These are phyloP conservation scores for Chloroceryle inda DNA, from an alignment of 2,797 vertebrate genomes.

Conservation along the genomic window DNA sequence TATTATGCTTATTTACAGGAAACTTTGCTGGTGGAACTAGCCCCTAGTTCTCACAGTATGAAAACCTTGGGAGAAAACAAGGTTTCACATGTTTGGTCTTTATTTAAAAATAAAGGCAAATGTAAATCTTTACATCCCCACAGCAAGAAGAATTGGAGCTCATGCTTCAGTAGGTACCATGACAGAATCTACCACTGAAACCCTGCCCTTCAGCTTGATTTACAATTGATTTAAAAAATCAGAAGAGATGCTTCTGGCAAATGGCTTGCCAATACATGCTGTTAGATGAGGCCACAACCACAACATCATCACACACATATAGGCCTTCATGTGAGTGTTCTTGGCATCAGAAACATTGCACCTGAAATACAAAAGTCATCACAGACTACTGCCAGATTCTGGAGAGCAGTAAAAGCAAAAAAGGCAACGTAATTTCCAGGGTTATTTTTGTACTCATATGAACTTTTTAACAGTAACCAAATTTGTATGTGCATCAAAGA, in stretches of 20 bases:
- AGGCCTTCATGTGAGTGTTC: background rate
- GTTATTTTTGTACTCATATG: fast-evolving
- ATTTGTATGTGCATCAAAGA: fast-evolving
- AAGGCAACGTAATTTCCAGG: background rate
- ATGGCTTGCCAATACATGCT: background rate
- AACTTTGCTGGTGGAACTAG: background rate
- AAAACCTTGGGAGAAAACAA: background rate
- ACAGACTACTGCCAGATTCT: background rate
- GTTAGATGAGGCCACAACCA: background rate
- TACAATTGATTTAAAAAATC: background rate
- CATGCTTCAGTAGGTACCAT: background rate
- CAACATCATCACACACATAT: background rate
- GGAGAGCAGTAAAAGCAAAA: background rate
- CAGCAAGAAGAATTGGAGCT: background rate
- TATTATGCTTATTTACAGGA: background rate
- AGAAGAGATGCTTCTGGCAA: background rate
- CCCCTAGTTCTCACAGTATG: background rate
- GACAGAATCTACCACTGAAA: background rate
- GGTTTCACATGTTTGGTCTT: background rate
- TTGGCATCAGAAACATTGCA: background rate
- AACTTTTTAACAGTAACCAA: background rate
- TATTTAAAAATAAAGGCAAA: background rate
- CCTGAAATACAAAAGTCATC: background rate
- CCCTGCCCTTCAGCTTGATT: background rate
- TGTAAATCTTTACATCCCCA: background rate